Base-by-base conservation (phyloP, 2,113 vertebrate genomes). In the Percina caprodes region DNA sequence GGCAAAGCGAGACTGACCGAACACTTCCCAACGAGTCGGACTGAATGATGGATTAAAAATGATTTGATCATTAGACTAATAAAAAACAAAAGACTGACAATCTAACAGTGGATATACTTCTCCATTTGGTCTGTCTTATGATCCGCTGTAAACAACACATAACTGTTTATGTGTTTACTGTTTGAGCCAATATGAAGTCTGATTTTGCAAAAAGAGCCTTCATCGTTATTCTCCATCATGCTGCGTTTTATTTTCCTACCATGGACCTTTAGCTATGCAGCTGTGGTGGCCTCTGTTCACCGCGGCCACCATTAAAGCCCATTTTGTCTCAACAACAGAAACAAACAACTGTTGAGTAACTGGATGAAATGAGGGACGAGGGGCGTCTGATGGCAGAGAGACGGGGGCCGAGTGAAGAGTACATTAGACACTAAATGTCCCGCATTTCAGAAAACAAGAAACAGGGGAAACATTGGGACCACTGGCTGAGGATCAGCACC, bases 311-410 rank as follows among this genome's bases (percentile, higher is more conserved):
- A 79, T 82, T 74, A 82, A 52, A 62, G 66, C 18, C 26, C 45
- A 63, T 79, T 85, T 52, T 49, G 6, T 76, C 15, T 18, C 0
- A 45, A 72, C 66, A 60, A 67, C 63, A 51, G 51, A 45, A 66
- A 33, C 30, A 51, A 39, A 39, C 39, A 42, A 21, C 33, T 45
- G 63, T 54, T 46, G 55, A 61, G 56, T 18, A 70, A 35, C 2
- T 23, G 48, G 26, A 70, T 23, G 52, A 79, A 74, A 77, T 58
- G 79, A 69, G 55, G 67, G 69, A 54, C 8, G 60, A 82, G 70
- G 26, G 49, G 55, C 67, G 63, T 74, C 16, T 54, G 54, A 30
- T 23, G 74, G 60, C 63, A 66, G 45, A 3, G 1, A 66, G 21
- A 15, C 0, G 12, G 7, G 4, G 19, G 35, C 26, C 0, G 49